These are phyloP conservation scores for Halocaridina rubra DNA, from an alignment of 2,888 invertebrate species.

Conservation along the genomic window DNA sequence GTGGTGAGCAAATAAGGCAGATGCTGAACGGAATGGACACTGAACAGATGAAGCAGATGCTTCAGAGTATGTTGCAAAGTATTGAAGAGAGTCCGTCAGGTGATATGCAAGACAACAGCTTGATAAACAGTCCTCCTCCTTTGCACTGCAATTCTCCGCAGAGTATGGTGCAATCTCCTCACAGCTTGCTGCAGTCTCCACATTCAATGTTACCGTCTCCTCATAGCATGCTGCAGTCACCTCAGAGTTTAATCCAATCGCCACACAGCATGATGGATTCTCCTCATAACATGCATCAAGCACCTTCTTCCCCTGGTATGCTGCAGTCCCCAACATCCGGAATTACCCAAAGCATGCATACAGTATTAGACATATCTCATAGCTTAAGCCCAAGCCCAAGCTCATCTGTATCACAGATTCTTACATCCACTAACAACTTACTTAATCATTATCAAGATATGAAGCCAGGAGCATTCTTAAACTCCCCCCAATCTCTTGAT, in stretches of 20 bases:
- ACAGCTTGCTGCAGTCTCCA: conserved; percentile 47
- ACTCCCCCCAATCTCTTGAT: conserved; percentile 49
- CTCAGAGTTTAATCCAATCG: conserved; percentile 36
- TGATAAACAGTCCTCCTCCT: conserved; percentile 22
- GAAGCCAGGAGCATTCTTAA: conserved; percentile 46
- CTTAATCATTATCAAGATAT: conserved; percentile 48
- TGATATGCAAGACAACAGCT: background rate
- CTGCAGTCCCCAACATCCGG: conserved; percentile 44
- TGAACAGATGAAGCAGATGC: conserved; percentile 50
- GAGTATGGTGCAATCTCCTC: conserved; percentile 49
- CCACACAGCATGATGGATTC: conserved; percentile 47
- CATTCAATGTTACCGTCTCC: conserved; percentile 46
- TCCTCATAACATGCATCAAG: conserved; percentile 33
- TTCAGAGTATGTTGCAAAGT: conserved; percentile 42
- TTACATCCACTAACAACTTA: conserved; percentile 28
- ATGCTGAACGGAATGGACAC: conserved; percentile 51
- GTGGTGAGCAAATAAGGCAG: conserved; percentile 45
- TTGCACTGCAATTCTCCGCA: conserved; percentile 34
- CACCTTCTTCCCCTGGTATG: conserved; percentile 41
- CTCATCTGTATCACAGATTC: conserved; percentile 41
- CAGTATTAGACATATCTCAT: conserved; percentile 46
- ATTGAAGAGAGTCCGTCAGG: conserved; percentile 29
- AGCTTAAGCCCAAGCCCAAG: conserved; percentile 51
- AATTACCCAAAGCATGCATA: conserved; percentile 40
- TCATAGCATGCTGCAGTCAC: conserved; percentile 46